phyloP scores from a whole-genome alignment of 2,113 vertebrate species.

The Corydoras sp. region DNA sequence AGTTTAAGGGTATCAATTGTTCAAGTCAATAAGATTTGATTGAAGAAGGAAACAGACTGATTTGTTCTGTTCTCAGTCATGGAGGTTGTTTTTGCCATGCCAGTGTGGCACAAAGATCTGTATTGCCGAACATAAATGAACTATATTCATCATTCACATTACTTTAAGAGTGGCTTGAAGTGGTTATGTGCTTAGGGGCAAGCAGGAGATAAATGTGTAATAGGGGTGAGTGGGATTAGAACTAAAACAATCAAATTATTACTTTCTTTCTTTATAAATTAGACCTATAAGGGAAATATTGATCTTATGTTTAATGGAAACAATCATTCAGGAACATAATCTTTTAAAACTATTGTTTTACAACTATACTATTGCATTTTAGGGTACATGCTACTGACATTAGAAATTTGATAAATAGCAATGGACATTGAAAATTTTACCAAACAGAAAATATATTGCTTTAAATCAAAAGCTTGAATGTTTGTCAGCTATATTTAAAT shows the following conservation, averaged over 20 bases:
- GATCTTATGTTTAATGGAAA: no score
- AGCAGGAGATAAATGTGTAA: background rate
- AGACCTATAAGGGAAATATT: no score
- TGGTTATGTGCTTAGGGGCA: background rate
- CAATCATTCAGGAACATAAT: no score
- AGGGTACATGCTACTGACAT: background rate
- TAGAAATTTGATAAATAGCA: no score
- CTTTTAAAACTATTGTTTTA: no score
- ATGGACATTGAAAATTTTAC: no score
- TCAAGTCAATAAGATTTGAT: constrained; percentile 44
- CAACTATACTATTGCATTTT: constrained; percentile 1
- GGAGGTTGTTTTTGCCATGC: constrained; percentile 4
- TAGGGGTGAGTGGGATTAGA: background rate
- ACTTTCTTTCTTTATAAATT: no score
- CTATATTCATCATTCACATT: constrained; percentile 27
- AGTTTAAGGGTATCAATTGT: constrained; percentile 49
- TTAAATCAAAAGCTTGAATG: no score
- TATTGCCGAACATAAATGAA: constrained; percentile 16
- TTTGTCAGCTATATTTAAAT: no score
- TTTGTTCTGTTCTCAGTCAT: constrained; percentile 22
- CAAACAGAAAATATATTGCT: no score
- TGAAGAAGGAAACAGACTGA: constrained; percentile 38
- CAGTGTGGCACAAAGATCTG: constrained; percentile 26
- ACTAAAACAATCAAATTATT: constrained; percentile 17
- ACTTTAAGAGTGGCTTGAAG: constrained; percentile 4